Percentiles rank a stretch among this genome's conserved stretches.
Evolutionary conservation across 2,888 invertebrate genomes (phyloP).

Genomic region (Sarcophaga caerulescens): DNA sequence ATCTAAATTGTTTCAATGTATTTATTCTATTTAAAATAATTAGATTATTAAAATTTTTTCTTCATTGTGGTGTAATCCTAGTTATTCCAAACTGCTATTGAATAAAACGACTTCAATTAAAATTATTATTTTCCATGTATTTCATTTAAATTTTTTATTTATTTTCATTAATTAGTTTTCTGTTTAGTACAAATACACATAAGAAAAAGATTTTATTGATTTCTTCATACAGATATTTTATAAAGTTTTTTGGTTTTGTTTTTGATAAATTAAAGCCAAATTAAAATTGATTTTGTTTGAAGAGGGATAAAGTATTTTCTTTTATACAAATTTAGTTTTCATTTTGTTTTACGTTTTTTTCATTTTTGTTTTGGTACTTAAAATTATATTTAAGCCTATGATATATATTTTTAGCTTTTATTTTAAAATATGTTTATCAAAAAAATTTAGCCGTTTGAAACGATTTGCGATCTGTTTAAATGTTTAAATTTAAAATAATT

Average conservation of each 20-base stretch:
- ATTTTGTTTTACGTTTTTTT: constrained; percentile 9
- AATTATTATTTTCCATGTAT: constrained; percentile 23
- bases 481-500: constrained; percentile 21
- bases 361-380: constrained; percentile 45
- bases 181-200: constrained; percentile 64
- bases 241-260: constrained; percentile 43
- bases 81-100: no score
- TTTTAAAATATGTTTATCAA: constrained; percentile 61
- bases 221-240: constrained; percentile 53
- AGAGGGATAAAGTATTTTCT: constrained; percentile 45
- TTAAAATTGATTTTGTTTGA: constrained; percentile 48
- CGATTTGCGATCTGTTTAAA: constrained; percentile 36
- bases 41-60: no score
- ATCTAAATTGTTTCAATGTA: no score
- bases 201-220: constrained; percentile 26
- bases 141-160: constrained; percentile 39
- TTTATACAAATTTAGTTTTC: constrained; percentile 59
- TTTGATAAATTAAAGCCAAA: constrained; percentile 59
- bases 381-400: constrained; percentile 62
- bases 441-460: constrained; percentile 62
- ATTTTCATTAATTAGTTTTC: constrained; percentile 50
- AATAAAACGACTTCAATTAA: background rate
- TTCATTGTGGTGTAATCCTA: no score
- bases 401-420: constrained; percentile 62
- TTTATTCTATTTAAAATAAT: no score